phyloP scores from a whole-genome alignment of 2,888 invertebrate genomes.

The Yponomeuta plumbellus region DNA sequence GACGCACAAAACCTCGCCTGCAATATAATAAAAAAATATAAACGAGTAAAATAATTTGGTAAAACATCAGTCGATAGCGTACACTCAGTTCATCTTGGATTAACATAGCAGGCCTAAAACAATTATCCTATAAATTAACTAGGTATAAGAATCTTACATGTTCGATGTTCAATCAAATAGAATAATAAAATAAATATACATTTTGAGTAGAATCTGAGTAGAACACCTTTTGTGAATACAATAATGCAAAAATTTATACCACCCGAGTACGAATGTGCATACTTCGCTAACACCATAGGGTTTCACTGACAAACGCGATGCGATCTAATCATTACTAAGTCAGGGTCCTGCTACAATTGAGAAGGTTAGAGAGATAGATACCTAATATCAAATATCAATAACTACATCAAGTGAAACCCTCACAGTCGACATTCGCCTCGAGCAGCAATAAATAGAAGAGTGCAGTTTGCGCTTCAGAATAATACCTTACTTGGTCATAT shows the following conservation, averaged over 20 bases:
- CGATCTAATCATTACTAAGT: not conserved
- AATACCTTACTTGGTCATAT: not conserved
- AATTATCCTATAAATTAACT: not conserved
- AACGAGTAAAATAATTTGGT: not conserved
- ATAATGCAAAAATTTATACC: not conserved
- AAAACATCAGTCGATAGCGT: not conserved
- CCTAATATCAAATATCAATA: not conserved
- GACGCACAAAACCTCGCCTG: not conserved
- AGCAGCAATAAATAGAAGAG: not conserved
- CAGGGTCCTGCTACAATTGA: not conserved
- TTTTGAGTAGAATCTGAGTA: not conserved
- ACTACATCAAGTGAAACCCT: not conserved
- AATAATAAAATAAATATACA: not conserved
- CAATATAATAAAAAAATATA: not conserved
- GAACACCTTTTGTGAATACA: conserved; percentile 4
- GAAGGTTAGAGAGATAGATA: not conserved
- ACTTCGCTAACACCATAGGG: not conserved
- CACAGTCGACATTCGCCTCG: not conserved
- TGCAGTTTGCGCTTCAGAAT: not conserved
- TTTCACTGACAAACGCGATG: not conserved
- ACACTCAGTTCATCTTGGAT: not conserved
- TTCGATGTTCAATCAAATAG: not conserved
- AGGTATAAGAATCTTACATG: not conserved
- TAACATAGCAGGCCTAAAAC: not conserved
- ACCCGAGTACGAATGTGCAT: not conserved